phyloP scores from a whole-genome alignment of 2,888 invertebrate species.

The Lochmaea crataegi region DNA sequence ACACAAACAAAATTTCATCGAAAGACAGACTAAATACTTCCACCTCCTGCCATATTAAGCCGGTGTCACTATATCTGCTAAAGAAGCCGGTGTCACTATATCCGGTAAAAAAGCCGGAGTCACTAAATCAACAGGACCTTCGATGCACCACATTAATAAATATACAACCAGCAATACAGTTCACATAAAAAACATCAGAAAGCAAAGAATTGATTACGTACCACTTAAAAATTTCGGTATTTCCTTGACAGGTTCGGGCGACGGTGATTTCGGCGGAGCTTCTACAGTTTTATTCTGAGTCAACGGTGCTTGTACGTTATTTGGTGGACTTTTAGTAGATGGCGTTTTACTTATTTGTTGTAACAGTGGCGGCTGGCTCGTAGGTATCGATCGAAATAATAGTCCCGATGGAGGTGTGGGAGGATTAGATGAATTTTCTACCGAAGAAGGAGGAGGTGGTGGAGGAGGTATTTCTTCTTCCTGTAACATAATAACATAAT shows the following conservation, averaged over 20 bases:
- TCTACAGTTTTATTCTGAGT: slow-evolving; percentile 16
- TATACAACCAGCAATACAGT: too few species aligned
- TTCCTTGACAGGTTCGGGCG: slow-evolving; percentile 69
- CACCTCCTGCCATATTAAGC: too few species aligned
- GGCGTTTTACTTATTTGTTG: not conserved
- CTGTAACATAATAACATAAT: slow-evolving; percentile 10
- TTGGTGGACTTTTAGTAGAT: too few species aligned
- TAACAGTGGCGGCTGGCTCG: slow-evolving; percentile 19
- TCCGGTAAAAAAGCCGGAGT: too few species aligned
- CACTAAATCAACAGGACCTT: too few species aligned
- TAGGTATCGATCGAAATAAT: not conserved
- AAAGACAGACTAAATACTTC: too few species aligned
- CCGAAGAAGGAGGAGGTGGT: slow-evolving; percentile 18
- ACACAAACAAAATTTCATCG: too few species aligned
- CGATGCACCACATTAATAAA: too few species aligned
- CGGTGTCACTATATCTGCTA: too few species aligned
- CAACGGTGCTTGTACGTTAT: not conserved
- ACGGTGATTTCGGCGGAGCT: slow-evolving; percentile 43
- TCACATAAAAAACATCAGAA: too few species aligned
- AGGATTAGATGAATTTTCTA: slow-evolving; percentile 27
- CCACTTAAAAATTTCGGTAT: slow-evolving; percentile 69
- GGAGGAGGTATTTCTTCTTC: slow-evolving; percentile 31
- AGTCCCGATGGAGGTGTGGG: not conserved
- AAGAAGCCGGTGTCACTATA: too few species aligned
- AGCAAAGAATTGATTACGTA: not conserved